These are phyloP conservation scores for Apogon hyalosoma DNA, from an alignment of 2,797 vertebrate genomes.

Conservation along the genomic window DNA sequence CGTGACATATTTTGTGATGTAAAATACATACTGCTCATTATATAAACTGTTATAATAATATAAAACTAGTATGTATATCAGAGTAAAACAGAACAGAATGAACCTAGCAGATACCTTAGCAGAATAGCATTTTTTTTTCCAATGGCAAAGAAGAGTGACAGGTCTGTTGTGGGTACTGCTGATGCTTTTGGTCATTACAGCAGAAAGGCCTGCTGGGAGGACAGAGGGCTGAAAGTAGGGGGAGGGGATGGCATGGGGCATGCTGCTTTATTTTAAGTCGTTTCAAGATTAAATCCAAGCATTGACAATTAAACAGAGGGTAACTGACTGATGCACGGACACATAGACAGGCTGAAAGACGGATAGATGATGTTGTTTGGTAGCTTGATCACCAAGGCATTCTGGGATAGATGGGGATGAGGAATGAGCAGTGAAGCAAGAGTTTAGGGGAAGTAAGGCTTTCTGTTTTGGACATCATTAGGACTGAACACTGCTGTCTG, in stretches of 20 bases:
- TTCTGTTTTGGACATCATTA: constrained; percentile 27
- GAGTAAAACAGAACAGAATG: background rate
- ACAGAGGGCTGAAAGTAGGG: constrained; percentile 15
- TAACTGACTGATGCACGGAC: background rate
- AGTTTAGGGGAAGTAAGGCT: constrained; percentile 8
- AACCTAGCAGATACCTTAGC: background rate
- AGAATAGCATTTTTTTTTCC: background rate
- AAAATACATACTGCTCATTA: no score
- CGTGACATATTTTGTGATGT: background rate
- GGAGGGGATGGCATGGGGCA: background rate
- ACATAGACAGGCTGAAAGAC: background rate
- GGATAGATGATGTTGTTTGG: background rate
- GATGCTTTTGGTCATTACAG: constrained; percentile 28
- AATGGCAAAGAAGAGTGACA: constrained; percentile 3
- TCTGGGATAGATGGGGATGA: constrained; percentile 19
- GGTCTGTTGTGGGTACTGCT: constrained; percentile 8
- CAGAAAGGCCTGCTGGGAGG: constrained; percentile 31
- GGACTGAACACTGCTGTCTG: constrained; percentile 11
- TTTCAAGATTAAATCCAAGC: constrained; percentile 16
- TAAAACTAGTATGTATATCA: background rate
- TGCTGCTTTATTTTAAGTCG: constrained; percentile 25
- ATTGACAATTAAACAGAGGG: constrained; percentile 2
- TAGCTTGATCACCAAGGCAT: constrained; percentile 16
- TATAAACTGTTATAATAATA: background rate
- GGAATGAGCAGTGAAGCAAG: constrained; percentile 16